These are phyloP conservation scores for Mastomys coucha DNA, from an alignment of 2,113 vertebrate species.

Conservation along the genomic window DNA sequence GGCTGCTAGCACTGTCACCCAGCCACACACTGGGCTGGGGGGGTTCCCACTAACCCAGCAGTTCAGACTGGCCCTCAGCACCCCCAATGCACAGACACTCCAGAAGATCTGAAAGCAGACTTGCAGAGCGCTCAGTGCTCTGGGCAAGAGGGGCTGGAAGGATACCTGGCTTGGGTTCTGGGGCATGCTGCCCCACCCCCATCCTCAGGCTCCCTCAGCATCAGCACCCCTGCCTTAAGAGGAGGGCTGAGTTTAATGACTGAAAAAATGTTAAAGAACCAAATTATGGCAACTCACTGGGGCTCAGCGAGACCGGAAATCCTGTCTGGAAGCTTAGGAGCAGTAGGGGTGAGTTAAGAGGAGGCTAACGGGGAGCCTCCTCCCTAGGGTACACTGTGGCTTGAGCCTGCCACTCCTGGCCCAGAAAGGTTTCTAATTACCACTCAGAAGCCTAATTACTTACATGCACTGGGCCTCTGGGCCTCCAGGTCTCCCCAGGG, in stretches of 20 bases:
- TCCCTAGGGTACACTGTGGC: constrained; percentile 17
- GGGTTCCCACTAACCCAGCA: neutral
- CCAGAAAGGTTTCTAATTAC: constrained; percentile 82
- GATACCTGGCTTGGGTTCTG: neutral
- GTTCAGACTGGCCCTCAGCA: neutral
- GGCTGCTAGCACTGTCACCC: neutral
- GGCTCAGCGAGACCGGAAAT: constrained; percentile 59
- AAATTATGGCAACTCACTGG: constrained; percentile 16
- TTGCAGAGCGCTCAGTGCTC: neutral
- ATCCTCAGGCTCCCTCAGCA: neutral
- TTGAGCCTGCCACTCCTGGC: constrained; percentile 68
- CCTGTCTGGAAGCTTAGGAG: constrained; percentile 63
- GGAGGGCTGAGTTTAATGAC: neutral
- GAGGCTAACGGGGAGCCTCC: constrained; percentile 54
- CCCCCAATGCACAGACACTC: neutral
- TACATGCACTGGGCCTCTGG: constrained; percentile 51
- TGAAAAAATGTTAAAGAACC: constrained; percentile 39
- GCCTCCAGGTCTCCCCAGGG: constrained; percentile 64
- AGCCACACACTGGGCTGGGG: too few species aligned
- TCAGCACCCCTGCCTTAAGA: neutral
- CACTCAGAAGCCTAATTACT: constrained; percentile 78
- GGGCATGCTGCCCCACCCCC: neutral
- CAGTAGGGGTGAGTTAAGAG: constrained; percentile 49
- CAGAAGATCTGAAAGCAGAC: neutral
- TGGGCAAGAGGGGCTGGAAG: neutral